Evolutionary conservation across 2,888 invertebrate genomes (phyloP), one percentile per base, ranked within the genome.

Genomic region (Xanthostigma xanthostigma): DNA sequence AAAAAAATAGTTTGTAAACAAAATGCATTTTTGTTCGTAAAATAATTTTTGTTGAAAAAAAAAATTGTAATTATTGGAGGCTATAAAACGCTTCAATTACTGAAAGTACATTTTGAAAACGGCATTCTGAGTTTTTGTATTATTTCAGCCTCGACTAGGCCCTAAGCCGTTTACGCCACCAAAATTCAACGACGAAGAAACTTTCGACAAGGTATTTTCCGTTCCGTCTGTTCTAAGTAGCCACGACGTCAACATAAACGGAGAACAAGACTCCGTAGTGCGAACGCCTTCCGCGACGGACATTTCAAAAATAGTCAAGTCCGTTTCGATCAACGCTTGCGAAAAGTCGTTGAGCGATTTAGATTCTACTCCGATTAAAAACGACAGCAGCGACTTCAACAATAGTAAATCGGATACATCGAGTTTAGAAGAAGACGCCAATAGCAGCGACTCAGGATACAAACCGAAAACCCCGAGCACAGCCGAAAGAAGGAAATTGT

Each of bases 121-220:
- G 11, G 8, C 5, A 12, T n/a, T 38, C 12, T 38, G 9, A 12
- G 8, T 38, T 38, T 43, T 44, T 50, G 36, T 46, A 43, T 51
- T 45, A 48, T 48, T 63, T 44, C 70, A 89, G 89, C 88, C 88
- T 41, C 79, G 88, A 27, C 73, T 89, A 43, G 89, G 89, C 3
- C 89, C 89, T 38, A 89, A 88, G 64, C 88, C 88, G 33, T 89
- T 89, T 64, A 85, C 87, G 9, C 82, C 86, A 40, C 81, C 84
- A 36, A 75, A 82, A 5, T 73, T 78, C 50, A 78, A 72, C 57
- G 84, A 82, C 49, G 81, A 84, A 57, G 84, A 86, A 59, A 81
- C 80, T 0, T 86, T 87, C 59, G 85, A 85, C 62, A 84, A 85
- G 62, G 84, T 87, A 27, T 87, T 88, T 64, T 81, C 82, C 0